Evolutionary conservation across 2,888 invertebrate species (phyloP), one percentile per base, ranked within the genome.

Genomic region (Cacoxenus indagator): DNA sequence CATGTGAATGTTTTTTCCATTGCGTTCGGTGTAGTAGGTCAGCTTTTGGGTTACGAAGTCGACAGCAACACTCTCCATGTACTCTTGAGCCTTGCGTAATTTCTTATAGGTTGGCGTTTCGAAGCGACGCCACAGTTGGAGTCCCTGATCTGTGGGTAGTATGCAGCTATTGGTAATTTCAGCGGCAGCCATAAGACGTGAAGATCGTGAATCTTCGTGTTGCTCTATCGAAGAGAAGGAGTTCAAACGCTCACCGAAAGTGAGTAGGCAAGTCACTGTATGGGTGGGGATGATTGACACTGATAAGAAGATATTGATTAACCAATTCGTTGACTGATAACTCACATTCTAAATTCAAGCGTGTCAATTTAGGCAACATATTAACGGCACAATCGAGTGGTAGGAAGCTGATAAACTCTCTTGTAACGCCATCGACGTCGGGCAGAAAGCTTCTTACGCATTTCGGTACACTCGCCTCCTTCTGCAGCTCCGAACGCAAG

Each of bases 331-430:
- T 3, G 22, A 31, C 6, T 17, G 29, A 11, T 26, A 27, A 87
- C 90, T 89, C 90, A 95, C 96, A 89, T 91, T 96, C 95, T 70
- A 96, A 90, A 87, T 92, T 94, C 65, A 96, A 88, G 70, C 94
- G 90, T 31, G 48, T 81, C 31, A 81, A 67, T 83, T 92, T 91
- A 0, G 91, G 91, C 69, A 95, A 86, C 82, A 94, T 92, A 88
- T 96, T 93, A 1, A 78, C 88, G 74, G 72, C 78, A 75, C 75
- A 78, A 68, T 78, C 86, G 75, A 69, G 88, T 76, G 90, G 89
- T 29, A 91, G 82, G 29, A 87, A 89, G 31, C 89, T 82, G 0
- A 94, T 82, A 86, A 96, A 94, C 79, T 94, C 92, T 55, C 87
- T 86, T 3, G 92, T 90, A 0, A 95, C 90, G 3, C 83, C 81